phyloP scores from a whole-genome alignment of 2,888 invertebrate species.

The Tromatobia lineatoria region DNA sequence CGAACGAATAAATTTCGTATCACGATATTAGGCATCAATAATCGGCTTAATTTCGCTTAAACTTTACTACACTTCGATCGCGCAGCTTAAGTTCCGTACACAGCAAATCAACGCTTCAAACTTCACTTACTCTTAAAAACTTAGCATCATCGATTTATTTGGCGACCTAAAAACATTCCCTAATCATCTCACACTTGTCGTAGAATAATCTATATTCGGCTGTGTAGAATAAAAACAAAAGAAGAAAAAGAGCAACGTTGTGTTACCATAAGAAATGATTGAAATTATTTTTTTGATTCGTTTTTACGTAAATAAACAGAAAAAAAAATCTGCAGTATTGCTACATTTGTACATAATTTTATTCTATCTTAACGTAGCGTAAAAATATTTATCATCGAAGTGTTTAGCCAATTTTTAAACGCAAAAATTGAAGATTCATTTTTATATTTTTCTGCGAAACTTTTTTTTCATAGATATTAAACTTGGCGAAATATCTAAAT shows the following conservation, averaged over 20 bases:
- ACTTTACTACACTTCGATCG: background rate
- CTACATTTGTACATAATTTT: slow-evolving; percentile 41
- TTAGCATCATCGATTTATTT: slow-evolving; percentile 24
- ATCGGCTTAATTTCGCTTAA: background rate
- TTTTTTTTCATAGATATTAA: too few species aligned
- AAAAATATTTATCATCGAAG: background rate
- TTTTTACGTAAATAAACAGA: slow-evolving; percentile 76
- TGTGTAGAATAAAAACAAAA: slow-evolving; percentile 43
- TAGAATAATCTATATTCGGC: slow-evolving; percentile 48
- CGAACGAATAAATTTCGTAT: background rate
- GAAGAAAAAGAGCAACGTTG: slow-evolving; percentile 37
- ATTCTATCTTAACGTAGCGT: slow-evolving; percentile 9
- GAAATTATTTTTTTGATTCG: slow-evolving; percentile 77
- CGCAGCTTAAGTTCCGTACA: background rate
- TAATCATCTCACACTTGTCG: slow-evolving; percentile 27
- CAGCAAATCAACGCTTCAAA: background rate
- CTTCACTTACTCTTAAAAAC: background rate
- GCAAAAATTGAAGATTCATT: too few species aligned
- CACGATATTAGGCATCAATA: background rate
- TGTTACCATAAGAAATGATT: slow-evolving; percentile 66
- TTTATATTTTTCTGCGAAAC: too few species aligned
- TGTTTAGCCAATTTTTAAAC: background rate
- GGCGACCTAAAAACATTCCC: slow-evolving; percentile 17
- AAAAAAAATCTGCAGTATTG: slow-evolving; percentile 73
- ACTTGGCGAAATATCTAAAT: too few species aligned